These are phyloP conservation scores for Cephalopholis sonnerati DNA, from an alignment of 2,113 vertebrate species.

Conservation along the genomic window DNA sequence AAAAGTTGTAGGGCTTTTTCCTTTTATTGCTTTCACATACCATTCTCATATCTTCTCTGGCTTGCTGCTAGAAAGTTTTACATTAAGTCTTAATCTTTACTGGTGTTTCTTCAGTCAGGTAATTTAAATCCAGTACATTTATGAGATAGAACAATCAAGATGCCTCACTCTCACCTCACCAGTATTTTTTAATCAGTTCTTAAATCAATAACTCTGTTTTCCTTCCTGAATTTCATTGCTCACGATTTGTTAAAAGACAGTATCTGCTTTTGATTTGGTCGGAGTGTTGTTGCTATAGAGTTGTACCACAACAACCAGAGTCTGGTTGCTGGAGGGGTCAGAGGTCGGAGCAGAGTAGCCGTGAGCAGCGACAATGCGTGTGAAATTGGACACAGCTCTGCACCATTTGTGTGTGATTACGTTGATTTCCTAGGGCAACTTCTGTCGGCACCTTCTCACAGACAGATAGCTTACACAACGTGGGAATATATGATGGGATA, in stretches of 20 bases:
- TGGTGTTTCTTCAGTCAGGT: slow-evolving; percentile 7
- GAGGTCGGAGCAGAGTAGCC: slow-evolving; percentile 70
- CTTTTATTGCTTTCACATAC: neutral
- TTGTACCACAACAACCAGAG: slow-evolving; percentile 47
- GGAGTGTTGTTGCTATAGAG: slow-evolving; percentile 47
- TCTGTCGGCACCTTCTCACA: slow-evolving; percentile 66
- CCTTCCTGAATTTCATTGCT: slow-evolving; percentile 23
- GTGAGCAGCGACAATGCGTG: slow-evolving; percentile 61
- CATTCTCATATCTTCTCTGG: neutral
- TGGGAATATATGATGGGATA: slow-evolving; percentile 3
- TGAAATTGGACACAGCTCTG: slow-evolving; percentile 76
- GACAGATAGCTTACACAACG: slow-evolving; percentile 23
- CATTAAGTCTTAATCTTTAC: neutral
- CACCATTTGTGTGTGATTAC: slow-evolving; percentile 79
- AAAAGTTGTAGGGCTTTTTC: neutral
- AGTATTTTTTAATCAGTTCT: neutral
- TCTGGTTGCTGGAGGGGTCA: slow-evolving; percentile 74
- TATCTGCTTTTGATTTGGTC: slow-evolving; percentile 71
- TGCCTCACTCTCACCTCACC: neutral
- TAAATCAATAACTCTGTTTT: slow-evolving; percentile 11
- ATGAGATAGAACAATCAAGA: neutral
- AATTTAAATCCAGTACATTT: neutral
- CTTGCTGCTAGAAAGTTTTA: neutral
- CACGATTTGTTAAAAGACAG: slow-evolving; percentile 52
- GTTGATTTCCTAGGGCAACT: slow-evolving; percentile 72